A percentile compares a stretch with the other conserved stretches of the same genome.
phyloP scores from a whole-genome alignment of 2,888 invertebrate species.

The Pimpla rufipes region DNA sequence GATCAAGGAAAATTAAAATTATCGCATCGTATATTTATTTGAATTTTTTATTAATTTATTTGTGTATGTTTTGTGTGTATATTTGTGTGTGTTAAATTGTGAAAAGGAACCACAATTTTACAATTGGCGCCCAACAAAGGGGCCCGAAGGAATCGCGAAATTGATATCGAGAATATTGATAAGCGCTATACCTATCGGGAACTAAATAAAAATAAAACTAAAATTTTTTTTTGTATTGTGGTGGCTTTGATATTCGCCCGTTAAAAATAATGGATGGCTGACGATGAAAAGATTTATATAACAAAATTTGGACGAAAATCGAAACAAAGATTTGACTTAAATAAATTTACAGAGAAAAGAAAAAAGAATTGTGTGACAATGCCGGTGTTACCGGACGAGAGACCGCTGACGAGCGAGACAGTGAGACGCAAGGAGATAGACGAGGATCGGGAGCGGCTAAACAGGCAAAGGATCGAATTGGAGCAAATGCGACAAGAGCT shows the following conservation, averaged over 20 bases:
- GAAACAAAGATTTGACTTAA: constrained; percentile 1
- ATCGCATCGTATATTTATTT: no score
- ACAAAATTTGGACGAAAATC: constrained; percentile 27
- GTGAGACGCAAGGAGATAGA: not conserved
- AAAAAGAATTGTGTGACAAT: constrained; percentile 1
- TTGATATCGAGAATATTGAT: not conserved
- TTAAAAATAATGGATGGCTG: not conserved
- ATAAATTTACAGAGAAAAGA: constrained; percentile 23
- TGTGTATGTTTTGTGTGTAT: no score
- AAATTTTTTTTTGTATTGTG: not conserved
- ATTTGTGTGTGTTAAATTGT: no score
- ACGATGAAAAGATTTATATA: constrained; percentile 1
- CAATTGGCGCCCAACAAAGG: constrained; percentile 24
- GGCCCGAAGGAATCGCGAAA: constrained; percentile 1
- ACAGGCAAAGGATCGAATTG: constrained; percentile 9
- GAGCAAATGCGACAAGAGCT: constrained; percentile 28
- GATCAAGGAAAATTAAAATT: no score
- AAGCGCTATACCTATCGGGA: not conserved
- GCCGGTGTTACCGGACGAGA: not conserved
- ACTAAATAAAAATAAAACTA: constrained; percentile 1
- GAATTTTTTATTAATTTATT: no score
- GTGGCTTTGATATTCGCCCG: no score
- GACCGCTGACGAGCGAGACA: not conserved
- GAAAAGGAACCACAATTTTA: not conserved
- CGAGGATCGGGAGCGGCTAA: constrained; percentile 10